phyloP scores from a whole-genome alignment of 2,797 vertebrate species.

The Danio kyathit region DNA sequence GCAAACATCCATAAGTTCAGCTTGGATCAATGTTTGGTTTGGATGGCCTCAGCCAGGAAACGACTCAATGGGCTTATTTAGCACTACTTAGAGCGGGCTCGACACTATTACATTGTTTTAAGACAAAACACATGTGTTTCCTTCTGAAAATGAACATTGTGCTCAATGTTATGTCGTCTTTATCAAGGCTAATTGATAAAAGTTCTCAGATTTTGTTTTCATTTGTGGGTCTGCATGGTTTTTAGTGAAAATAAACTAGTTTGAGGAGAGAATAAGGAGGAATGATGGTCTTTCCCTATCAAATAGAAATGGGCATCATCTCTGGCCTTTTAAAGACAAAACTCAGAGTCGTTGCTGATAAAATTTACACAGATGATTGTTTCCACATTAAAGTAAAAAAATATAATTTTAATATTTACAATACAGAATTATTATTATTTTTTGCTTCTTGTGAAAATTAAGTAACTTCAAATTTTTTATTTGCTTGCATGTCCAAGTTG shows the following conservation, averaged over 20 bases:
- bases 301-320: neutral
- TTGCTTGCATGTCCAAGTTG: too few relatives aligned
- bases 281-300: neutral
- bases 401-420: too few relatives aligned
- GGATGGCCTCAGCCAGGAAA: slow-evolving; percentile 52
- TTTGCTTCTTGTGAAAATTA: too few relatives aligned
- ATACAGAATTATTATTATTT: too few relatives aligned
- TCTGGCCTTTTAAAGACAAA: slow-evolving; percentile 23
- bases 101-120: slow-evolving; percentile 58
- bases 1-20: slow-evolving; percentile 59
- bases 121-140: slow-evolving; percentile 52
- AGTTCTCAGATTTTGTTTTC: neutral
- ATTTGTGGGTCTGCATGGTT: neutral
- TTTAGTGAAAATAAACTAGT: slow-evolving; percentile 8
- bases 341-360: slow-evolving; percentile 19
- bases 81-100: slow-evolving; percentile 43
- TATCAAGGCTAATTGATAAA: slow-evolving; percentile 44
- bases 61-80: slow-evolving; percentile 56
- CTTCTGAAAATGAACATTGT: slow-evolving; percentile 30
- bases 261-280: neutral
- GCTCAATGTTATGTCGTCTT: slow-evolving; percentile 22
- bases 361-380: too few relatives aligned
- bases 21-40: slow-evolving; percentile 58
- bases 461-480: too few relatives aligned
- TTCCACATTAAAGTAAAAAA: too few relatives aligned